These are phyloP conservation scores for Anticlea derivata DNA, from an alignment of 2,888 invertebrate genomes.

Conservation along the genomic window DNA sequence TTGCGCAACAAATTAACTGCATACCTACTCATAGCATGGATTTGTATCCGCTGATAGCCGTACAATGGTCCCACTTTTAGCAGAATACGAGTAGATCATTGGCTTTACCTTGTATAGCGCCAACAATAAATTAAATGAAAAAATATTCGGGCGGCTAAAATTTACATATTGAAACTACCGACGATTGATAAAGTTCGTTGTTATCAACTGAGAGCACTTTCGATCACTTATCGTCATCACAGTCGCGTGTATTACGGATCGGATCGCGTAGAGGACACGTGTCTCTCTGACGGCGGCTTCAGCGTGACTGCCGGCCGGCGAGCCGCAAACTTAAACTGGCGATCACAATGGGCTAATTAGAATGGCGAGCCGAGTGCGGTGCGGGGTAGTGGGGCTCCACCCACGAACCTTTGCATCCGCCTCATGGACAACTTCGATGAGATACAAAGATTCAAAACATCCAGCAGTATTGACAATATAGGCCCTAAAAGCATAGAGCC, in stretches of 20 bases:
- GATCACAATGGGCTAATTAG: constrained; percentile 82
- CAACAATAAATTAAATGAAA: constrained; percentile 60
- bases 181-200: constrained; percentile 52
- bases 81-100: constrained; percentile 68
- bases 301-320: constrained; percentile 76
- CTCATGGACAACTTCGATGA: constrained; percentile 67
- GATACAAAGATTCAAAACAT: constrained; percentile 47
- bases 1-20: constrained; percentile 39
- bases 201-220: constrained; percentile 68
- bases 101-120: constrained; percentile 75
- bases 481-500: background rate
- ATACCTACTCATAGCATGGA: constrained; percentile 48
- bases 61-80: constrained; percentile 69
- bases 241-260: constrained; percentile 58
- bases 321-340: constrained; percentile 72
- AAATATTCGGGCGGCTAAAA: constrained; percentile 44
- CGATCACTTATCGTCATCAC: constrained; percentile 77
- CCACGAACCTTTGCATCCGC: constrained; percentile 81
- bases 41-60: constrained; percentile 56
- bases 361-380: constrained; percentile 72
- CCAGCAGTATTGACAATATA: constrained; percentile 4
- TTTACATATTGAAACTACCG: constrained; percentile 60
- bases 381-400: constrained; percentile 68
- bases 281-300: constrained; percentile 57
- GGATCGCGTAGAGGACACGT: constrained; percentile 51